A percentile compares a stretch with the other conserved stretches of the same genome.
phyloP scores from a whole-genome alignment of 2,888 invertebrate species.

The Argynnis bischoffii region DNA sequence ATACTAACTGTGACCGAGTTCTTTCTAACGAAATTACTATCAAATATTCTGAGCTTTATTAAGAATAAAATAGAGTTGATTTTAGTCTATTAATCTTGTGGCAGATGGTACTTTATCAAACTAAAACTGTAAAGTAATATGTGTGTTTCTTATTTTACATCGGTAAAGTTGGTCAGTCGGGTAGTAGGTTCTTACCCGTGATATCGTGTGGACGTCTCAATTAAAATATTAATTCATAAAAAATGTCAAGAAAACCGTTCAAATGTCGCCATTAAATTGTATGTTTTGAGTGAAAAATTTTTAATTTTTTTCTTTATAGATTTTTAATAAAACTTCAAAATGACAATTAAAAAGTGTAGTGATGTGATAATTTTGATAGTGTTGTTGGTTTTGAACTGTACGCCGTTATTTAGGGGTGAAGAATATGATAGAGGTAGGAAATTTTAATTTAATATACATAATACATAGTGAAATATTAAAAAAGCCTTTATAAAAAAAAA shows the following conservation, averaged over 20 bases:
- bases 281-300: conserved; percentile 20
- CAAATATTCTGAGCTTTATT: conserved; percentile 25
- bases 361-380: conserved; percentile 73
- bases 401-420: conserved; percentile 57
- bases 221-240: conserved; percentile 42
- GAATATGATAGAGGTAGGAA: conserved; percentile 61
- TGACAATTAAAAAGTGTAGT: conserved; percentile 76
- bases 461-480: neutral
- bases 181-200: conserved; percentile 72
- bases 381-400: conserved; percentile 66
- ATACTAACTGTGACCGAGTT: conserved; percentile 59
- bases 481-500: neutral
- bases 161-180: conserved; percentile 80
- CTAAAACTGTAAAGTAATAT: conserved; percentile 61
- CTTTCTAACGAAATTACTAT: conserved; percentile 37
- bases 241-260: conserved; percentile 66
- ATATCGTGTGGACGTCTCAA: conserved; percentile 59
- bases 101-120: conserved; percentile 54
- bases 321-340: conserved; percentile 55
- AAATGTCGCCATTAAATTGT: conserved; percentile 47
- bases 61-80: conserved; percentile 16
- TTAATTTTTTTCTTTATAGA: conserved; percentile 31
- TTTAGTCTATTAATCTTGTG: conserved; percentile 42
- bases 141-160: conserved; percentile 81
- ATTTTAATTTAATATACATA: neutral